phyloP scores from a whole-genome alignment of 1,140 invertebrate genomes.

The Achatina immaculata region DNA sequence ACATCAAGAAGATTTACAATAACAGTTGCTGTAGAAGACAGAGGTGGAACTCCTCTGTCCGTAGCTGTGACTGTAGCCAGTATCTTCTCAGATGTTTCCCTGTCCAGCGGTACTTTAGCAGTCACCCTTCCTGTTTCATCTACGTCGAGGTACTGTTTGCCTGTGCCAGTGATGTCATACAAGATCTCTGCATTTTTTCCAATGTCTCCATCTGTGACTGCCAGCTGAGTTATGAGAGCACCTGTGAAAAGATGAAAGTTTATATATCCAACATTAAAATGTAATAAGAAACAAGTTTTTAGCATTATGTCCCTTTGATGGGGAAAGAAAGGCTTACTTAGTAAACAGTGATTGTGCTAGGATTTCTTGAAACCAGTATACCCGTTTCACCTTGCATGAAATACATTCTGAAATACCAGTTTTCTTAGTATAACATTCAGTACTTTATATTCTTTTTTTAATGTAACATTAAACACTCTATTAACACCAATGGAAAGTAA shows the following conservation, averaged over 20 bases:
- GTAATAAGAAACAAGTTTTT: too few relatives aligned
- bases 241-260: slow-evolving; percentile 28
- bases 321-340: too few relatives aligned
- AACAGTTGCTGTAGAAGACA: slow-evolving; percentile 70
- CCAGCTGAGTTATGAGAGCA: slow-evolving; percentile 70
- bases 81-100: slow-evolving; percentile 43
- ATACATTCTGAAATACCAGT: too few relatives aligned
- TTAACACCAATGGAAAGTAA: too few relatives aligned
- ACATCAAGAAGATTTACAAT: slow-evolving; percentile 88
- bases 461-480: too few relatives aligned
- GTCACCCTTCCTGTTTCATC: slow-evolving; percentile 38
- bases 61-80: slow-evolving; percentile 41
- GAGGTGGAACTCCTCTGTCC: slow-evolving; percentile 43
- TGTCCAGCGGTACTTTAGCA: slow-evolving; percentile 40
- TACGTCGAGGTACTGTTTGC: slow-evolving; percentile 40
- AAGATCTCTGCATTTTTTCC: slow-evolving; percentile 81
- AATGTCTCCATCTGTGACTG: slow-evolving; percentile 83
- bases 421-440: too few relatives aligned
- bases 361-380: too few relatives aligned
- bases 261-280: too few relatives aligned
- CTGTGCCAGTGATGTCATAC: slow-evolving; percentile 78
- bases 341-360: too few relatives aligned
- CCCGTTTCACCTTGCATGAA: too few relatives aligned
- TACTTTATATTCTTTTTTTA: too few relatives aligned
- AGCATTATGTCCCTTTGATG: too few relatives aligned